Percentiles rank a stretch among this genome's conserved stretches.
These are phyloP conservation scores for Listrodromus nycthemerus DNA, from an alignment of 2,888 invertebrate species.

Conservation along the genomic window DNA sequence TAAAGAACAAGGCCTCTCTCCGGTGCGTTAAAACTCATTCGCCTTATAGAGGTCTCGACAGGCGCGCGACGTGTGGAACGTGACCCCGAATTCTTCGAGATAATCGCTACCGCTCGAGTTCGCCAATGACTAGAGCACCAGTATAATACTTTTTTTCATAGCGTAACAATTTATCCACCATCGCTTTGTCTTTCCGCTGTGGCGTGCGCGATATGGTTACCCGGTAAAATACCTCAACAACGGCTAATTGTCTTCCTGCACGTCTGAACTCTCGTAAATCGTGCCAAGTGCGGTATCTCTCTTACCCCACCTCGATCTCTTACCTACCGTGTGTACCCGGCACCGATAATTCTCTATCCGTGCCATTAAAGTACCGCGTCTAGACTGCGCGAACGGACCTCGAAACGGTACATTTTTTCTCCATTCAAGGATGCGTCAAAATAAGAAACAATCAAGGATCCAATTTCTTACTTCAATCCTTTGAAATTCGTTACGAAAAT, in stretches of 20 bases:
- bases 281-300: constrained; percentile 52
- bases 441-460: background rate
- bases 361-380: background rate
- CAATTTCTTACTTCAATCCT: background rate
- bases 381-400: constrained; percentile 18
- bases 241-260: constrained; percentile 59
- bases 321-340: background rate
- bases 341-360: constrained; percentile 22
- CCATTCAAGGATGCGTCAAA: background rate
- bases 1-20: constrained; percentile 43
- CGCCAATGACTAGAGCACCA: constrained; percentile 33
- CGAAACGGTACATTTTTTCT: constrained; percentile 45
- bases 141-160: constrained; percentile 1
- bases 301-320: constrained; percentile 15
- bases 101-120: constrained; percentile 49
- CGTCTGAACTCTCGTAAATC: constrained; percentile 59
- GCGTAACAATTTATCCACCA: constrained; percentile 35
- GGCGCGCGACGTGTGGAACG: constrained; percentile 45
- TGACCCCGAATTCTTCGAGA: constrained; percentile 67
- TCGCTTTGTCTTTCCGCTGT: constrained; percentile 37
- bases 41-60: constrained; percentile 5
- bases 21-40: constrained; percentile 52
- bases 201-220: constrained; percentile 10
- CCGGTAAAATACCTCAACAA: constrained; percentile 37
- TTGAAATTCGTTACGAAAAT: background rate